Evolutionary conservation across 2,888 invertebrate species (phyloP).

Genomic region (Agriotes lineatus): DNA sequence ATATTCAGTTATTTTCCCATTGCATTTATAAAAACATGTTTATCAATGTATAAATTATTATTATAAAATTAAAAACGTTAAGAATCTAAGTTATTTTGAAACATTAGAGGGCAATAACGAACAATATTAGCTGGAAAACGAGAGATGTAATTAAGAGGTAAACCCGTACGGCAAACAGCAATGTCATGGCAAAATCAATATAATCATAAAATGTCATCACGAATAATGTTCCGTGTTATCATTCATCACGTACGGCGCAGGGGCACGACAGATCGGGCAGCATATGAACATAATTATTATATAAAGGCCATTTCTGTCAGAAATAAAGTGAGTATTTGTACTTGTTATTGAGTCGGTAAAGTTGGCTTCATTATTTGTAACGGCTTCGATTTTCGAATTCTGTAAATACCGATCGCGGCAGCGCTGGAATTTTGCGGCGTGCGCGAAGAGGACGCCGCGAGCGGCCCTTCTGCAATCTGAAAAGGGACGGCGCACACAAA

Average conservation of each 20-base stretch:
- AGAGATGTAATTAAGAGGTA: conserved; percentile 36
- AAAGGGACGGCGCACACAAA: conserved; percentile 38
- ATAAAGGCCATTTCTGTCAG: conserved; percentile 40
- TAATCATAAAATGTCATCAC: conserved; percentile 43
- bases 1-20: too few relatives aligned
- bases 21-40: too few relatives aligned
- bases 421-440: conserved; percentile 13
- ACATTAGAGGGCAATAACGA: too few relatives aligned
- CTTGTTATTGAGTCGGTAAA: conserved; percentile 40
- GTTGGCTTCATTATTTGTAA: conserved; percentile 61
- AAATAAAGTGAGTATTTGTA: conserved; percentile 40
- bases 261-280: conserved; percentile 28
- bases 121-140: background rate
- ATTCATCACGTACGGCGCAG: conserved; percentile 26
- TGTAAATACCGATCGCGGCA: conserved; percentile 57
- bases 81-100: too few relatives aligned
- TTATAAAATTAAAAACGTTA: too few relatives aligned
- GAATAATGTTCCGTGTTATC: conserved; percentile 36
- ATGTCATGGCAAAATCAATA: conserved; percentile 38
- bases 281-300: conserved; percentile 41
- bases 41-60: too few relatives aligned
- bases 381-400: conserved; percentile 60
- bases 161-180: conserved; percentile 22
- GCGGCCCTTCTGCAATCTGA: conserved; percentile 7
- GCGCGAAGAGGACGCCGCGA: conserved; percentile 12